Evolutionary conservation across 2,888 invertebrate genomes (phyloP), one percentile per base, ranked within the genome.

Genomic region (Calliopum simillimum): DNA sequence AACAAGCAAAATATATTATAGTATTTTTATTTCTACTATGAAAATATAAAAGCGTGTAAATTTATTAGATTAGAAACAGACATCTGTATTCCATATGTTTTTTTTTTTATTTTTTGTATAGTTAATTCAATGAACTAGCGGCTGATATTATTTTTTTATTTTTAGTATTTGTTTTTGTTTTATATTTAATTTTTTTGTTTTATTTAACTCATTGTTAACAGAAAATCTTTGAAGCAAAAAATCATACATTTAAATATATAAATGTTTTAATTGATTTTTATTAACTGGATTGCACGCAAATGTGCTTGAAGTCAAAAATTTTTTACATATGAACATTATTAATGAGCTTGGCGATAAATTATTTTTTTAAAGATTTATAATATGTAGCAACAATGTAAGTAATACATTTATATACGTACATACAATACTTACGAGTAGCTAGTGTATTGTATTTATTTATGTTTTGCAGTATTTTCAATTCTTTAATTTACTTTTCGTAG

Each of bases 91-190:
- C 23, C 61, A 61, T 61, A 23, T 61, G 61, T 23, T 33, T 33
- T 33, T 33, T 5, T 33, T 33, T 33, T 33, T 2, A n/a, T n/a
- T n/a, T n/a, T n/a, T n/a, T n/a, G n/a, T n/a, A n/a, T n/a, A n/a
- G n/a, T n/a, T 6, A 49, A 55, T 55, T 13, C 55, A 55, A 55
- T 23, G 21, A 21, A 13, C 19, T 23, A 55, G 21, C 55, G 21
- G 55, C 55, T 49, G 19, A 49, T 16, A 8, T 33, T 33, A 33
- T 70, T 69, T 69, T 71, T 73, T 71, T 66, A 71, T 69, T 73
- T 70, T 70, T 58, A 70, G 66, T 67, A 67, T 67, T 72, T 46
- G 67, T 72, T 72, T 67, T 44, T 16, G 63, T 59, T 4, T 70
- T 55, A n/a, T 11, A 43, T 21, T n/a, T n/a, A n/a, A n/a, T 21